A percentile compares a stretch with the other conserved stretches of the same genome.
These are phyloP conservation scores for Sinhomidia bicolor DNA, from an alignment of 2,888 invertebrate genomes.

Conservation along the genomic window DNA sequence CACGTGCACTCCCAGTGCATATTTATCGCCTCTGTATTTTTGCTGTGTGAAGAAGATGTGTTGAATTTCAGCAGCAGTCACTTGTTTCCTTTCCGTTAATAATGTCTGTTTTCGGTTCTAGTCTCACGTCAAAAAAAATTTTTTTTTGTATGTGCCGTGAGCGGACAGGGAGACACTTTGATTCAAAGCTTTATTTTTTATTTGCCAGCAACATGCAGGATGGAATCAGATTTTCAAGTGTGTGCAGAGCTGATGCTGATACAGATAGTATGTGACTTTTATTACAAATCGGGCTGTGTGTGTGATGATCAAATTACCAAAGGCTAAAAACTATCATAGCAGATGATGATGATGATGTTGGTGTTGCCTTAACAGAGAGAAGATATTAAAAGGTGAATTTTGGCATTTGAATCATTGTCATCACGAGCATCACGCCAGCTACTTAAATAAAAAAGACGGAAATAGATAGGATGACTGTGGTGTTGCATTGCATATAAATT, in stretches of 20 bases:
- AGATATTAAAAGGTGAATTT: constrained; percentile 1
- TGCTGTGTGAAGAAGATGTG: background rate
- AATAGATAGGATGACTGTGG: background rate
- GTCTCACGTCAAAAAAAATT: too few species aligned
- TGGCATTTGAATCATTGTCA: constrained; percentile 11
- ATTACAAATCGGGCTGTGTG: background rate
- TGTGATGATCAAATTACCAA: constrained; percentile 17
- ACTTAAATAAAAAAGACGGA: background rate
- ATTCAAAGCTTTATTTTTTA: too few species aligned
- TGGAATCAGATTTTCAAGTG: background rate
- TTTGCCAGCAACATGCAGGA: background rate
- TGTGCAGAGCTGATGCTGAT: background rate
- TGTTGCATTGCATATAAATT: too few species aligned
- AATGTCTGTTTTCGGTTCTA: too few species aligned
- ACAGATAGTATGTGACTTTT: background rate
- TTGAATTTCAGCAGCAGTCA: background rate
- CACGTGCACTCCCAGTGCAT: too few species aligned
- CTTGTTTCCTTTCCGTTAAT: background rate
- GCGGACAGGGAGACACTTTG: background rate
- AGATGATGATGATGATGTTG: background rate
- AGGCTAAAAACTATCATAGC: background rate
- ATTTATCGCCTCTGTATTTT: too few species aligned
- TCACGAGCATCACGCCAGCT: background rate
- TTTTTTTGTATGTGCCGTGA: too few species aligned
- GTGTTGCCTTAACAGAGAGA: background rate